These are phyloP conservation scores for Drosophila prosaltans DNA, from an alignment of 1,140 invertebrate species.

Conservation along the genomic window DNA sequence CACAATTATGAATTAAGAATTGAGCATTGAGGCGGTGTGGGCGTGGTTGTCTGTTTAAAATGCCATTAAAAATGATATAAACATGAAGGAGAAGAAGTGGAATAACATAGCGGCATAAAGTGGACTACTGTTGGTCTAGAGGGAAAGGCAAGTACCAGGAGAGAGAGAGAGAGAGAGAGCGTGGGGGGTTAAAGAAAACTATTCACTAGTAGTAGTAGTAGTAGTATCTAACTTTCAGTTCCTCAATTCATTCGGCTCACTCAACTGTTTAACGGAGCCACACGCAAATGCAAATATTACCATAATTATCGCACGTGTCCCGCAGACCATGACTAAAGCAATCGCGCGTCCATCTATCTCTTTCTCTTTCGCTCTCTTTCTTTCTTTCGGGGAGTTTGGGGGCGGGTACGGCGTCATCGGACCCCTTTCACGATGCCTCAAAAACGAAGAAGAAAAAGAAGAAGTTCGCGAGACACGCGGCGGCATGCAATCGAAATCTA, in stretches of 20 bases:
- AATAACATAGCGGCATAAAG: not conserved
- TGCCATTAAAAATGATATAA: conserved; percentile 46
- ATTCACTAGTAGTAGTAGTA: not conserved
- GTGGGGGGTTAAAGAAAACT: conserved; percentile 28
- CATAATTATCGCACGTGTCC: conserved; percentile 77
- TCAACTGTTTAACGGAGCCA: conserved; percentile 80
- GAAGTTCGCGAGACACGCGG: conserved; percentile 29
- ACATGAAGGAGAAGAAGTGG: not conserved
- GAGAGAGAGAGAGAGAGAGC: too few species aligned
- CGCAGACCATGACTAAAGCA: conserved; percentile 78
- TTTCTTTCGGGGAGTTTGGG: not conserved
- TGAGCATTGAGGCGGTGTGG: conserved; percentile 28
- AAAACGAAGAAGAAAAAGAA: not conserved
- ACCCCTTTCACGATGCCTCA: conserved; percentile 1
- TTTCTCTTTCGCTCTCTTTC: too few species aligned
- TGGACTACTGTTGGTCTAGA: not conserved
- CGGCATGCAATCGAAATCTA: conserved; percentile 78
- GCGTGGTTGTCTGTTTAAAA: conserved; percentile 63
- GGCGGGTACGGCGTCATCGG: conserved; percentile 2
- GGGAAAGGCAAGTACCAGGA: too few species aligned
- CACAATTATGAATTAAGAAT: conserved; percentile 48
- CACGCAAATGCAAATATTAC: conserved; percentile 81
- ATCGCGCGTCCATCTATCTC: conserved; percentile 66
- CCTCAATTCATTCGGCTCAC: conserved; percentile 58
- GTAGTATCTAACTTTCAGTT: conserved; percentile 16